A percentile compares a stretch with the other conserved stretches of the same genome.
Evolutionary conservation across 2,113 vertebrate genomes (phyloP).

Genomic region (Pandion haliaetus): DNA sequence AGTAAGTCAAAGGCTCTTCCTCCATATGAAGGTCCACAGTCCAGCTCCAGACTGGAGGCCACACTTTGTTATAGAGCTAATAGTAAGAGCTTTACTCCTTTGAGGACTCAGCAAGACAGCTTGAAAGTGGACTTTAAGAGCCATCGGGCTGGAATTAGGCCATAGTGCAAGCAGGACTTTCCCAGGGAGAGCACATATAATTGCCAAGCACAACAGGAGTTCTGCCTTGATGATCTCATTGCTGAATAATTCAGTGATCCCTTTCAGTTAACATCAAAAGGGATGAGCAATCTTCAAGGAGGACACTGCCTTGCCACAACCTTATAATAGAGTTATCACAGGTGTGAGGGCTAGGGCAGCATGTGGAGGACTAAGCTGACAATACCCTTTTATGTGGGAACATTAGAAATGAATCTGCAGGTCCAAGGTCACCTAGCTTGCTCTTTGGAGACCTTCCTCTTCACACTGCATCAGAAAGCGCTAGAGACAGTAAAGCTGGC

Average conservation of each 20-base stretch:
- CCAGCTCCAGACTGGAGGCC: background rate
- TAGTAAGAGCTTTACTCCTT: background rate
- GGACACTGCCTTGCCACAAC: background rate
- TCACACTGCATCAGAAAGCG: background rate
- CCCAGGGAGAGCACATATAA: background rate
- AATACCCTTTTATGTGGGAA: slow-evolving; percentile 21
- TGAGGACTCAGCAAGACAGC: background rate
- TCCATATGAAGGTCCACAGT: background rate
- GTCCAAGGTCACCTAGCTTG: background rate
- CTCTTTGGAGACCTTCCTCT: background rate
- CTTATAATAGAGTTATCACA: slow-evolving; percentile 55
- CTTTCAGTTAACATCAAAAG: slow-evolving; percentile 42
- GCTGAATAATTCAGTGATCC: slow-evolving; percentile 59
- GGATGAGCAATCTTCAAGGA: slow-evolving; percentile 17
- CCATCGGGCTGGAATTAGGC: slow-evolving; percentile 13
- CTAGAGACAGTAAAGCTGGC: background rate
- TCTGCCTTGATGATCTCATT: slow-evolving; percentile 47
- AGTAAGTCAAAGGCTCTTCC: background rate
- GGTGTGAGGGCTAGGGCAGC: background rate
- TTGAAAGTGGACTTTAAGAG: background rate
- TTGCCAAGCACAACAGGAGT: background rate
- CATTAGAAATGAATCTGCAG: background rate
- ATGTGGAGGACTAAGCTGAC: background rate
- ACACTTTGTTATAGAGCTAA: background rate
- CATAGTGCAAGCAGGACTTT: slow-evolving; percentile 42